These are phyloP conservation scores for Conomelus anceps DNA, from an alignment of 2,888 invertebrate genomes.

Conservation along the genomic window DNA sequence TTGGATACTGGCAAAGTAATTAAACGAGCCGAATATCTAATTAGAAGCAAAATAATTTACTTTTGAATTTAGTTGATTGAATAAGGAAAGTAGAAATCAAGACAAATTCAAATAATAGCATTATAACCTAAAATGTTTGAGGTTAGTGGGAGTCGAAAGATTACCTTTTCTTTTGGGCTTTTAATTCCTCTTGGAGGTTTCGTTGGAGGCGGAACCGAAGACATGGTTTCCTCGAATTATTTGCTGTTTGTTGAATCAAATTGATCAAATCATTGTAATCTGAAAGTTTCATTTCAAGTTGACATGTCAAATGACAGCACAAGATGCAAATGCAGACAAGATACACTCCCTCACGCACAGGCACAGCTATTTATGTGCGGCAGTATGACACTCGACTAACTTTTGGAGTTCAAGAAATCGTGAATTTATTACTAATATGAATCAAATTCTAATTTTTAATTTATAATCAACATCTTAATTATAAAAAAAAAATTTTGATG, in stretches of 20 bases:
- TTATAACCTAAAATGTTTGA: constrained; percentile 1
- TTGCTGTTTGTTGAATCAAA: not conserved
- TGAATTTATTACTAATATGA: too few relatives aligned
- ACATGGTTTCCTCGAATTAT: constrained; percentile 21
- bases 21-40: not conserved
- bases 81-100: constrained; percentile 18
- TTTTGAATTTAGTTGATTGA: constrained; percentile 21
- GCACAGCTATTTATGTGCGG: not conserved
- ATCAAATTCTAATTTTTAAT: too few relatives aligned
- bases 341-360: not conserved
- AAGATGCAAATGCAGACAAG: not conserved
- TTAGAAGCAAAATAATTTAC: not conserved
- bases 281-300: not conserved
- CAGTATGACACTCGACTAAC: too few relatives aligned
- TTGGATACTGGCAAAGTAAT: too few relatives aligned
- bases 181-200: constrained; percentile 83
- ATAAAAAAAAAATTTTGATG: too few relatives aligned
- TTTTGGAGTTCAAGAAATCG: too few relatives aligned
- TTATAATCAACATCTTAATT: too few relatives aligned
- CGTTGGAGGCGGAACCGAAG: constrained; percentile 53
- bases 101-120: not conserved
- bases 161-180: constrained; percentile 78
- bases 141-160: constrained; percentile 31
- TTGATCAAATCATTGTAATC: not conserved
- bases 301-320: not conserved